phyloP scores from a whole-genome alignment of 2,888 invertebrate genomes.

The Drosophila rubida region DNA sequence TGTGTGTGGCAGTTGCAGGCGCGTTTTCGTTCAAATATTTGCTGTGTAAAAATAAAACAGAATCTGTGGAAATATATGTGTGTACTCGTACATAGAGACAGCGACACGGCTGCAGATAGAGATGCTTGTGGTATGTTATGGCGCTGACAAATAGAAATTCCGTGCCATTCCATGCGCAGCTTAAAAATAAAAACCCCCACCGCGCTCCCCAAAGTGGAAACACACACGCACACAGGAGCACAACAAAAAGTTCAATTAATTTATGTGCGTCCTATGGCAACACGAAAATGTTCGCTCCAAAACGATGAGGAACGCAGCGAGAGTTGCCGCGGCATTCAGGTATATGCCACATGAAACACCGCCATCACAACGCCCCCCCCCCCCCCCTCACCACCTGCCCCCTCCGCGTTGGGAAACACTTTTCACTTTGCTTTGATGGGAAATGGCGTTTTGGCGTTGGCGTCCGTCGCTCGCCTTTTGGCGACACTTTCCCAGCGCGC shows the following conservation, averaged over 20 bases:
- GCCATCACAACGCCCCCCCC: not conserved
- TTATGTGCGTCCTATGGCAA: slow-evolving; percentile 68
- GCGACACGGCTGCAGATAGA: slow-evolving; percentile 12
- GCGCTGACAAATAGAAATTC: slow-evolving; percentile 66
- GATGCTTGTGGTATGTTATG: slow-evolving; percentile 26
- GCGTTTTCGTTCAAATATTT: slow-evolving; percentile 42
- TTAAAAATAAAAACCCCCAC: slow-evolving; percentile 61
- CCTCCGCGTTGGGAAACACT: slow-evolving; percentile 1
- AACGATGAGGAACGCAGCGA: slow-evolving; percentile 1
- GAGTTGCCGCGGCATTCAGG: slow-evolving; percentile 27
- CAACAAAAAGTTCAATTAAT: slow-evolving; percentile 61
- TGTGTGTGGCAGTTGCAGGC: slow-evolving; percentile 33
- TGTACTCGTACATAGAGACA: not conserved
- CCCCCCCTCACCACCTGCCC: not conserved
- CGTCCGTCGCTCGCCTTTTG: not conserved
- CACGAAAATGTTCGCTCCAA: slow-evolving; percentile 42
- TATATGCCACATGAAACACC: no score
- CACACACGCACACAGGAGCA: slow-evolving; percentile 53
- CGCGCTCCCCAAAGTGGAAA: slow-evolving; percentile 35
- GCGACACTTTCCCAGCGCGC: slow-evolving; percentile 30
- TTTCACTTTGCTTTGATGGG: slow-evolving; percentile 29
- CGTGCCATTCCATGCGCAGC: slow-evolving; percentile 55
- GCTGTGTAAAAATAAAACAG: slow-evolving; percentile 51
- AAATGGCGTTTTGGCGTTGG: slow-evolving; percentile 35
- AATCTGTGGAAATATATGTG: slow-evolving; percentile 29